Evolutionary conservation across 2,888 invertebrate species (phyloP), one percentile per base, ranked within the genome.

Genomic region (Drosophila quasianomalipes): DNA sequence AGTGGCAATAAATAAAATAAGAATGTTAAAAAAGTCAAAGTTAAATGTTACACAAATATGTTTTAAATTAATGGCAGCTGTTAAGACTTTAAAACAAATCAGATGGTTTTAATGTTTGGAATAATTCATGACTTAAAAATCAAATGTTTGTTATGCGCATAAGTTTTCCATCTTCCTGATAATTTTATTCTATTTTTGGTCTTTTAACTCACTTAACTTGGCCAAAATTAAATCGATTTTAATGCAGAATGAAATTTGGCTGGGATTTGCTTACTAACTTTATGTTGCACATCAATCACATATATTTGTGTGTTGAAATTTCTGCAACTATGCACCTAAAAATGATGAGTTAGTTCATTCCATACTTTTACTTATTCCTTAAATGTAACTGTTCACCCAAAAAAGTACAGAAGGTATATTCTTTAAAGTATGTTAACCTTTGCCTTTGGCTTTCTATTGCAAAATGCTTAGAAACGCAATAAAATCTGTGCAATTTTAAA

Each of bases 401-500:
- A 41, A n/a, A 41, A 41, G 0, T 2, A 12, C 12, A 33, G 16
- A 22, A 22, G 1, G n/a, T 9, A 26, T 47, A 19, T 47, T 47
- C 9, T 31, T n/a, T 44, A 35, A 16, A 28, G 37, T 3, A 10
- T n/a, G 5, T 37, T 28, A 19, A 4, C 12, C 35, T 35, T 35
- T 35, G 22, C 14, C 22, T 53, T 33, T 19, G 3, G 26, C 3
- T 37, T 12, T 68, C 41, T 1, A 33, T 33, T 61, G 16, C n/a
- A n/a, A 39, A 30, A 19, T 49, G 26, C 26, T 57, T 47, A 28
- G 39, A 39, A 12, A 14, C 3, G 30, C 41, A 51, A 58, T 31
- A 41, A 33, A 33, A 22, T 10, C n/a, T 28, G 19, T 49, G 12
- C 28, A 66, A 57, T 60, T 53, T 57, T 41, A 57, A 76, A 51